These are phyloP conservation scores for Globicephala melas DNA, from an alignment of 2,113 vertebrate species.

Conservation along the genomic window DNA sequence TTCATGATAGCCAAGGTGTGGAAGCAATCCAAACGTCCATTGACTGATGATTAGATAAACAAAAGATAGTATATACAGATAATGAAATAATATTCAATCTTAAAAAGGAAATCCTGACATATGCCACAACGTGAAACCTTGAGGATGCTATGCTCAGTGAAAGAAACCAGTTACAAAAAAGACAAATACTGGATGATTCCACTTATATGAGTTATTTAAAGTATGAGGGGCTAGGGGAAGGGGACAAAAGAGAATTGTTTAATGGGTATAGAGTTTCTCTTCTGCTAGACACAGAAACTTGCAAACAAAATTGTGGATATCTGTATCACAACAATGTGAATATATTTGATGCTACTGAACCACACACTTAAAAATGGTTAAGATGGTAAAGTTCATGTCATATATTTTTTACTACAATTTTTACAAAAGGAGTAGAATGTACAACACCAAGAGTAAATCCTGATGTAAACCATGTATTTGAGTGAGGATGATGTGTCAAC, in stretches of 20 bases:
- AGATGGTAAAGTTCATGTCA: background rate
- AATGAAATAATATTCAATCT: background rate
- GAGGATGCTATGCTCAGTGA: background rate
- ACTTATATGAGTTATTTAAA: background rate
- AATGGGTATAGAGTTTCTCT: background rate
- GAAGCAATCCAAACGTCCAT: background rate
- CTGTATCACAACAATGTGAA: background rate
- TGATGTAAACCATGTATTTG: background rate
- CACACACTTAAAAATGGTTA: background rate
- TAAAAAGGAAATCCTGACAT: background rate
- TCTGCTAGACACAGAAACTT: background rate
- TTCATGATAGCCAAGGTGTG: background rate
- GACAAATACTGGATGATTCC: background rate
- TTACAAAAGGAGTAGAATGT: background rate
- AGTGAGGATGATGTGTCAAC: background rate
- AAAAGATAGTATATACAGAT: background rate
- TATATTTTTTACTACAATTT: background rate
- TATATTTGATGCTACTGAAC: background rate
- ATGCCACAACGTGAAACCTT: background rate
- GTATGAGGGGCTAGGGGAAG: background rate
- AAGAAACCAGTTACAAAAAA: background rate
- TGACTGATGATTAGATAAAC: background rate
- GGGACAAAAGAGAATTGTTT: background rate
- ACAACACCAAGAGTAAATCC: background rate
- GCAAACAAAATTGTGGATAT: background rate